Evolutionary conservation across 2,113 vertebrate species (phyloP).

Genomic region (Chelonoidis abingdonii): DNA sequence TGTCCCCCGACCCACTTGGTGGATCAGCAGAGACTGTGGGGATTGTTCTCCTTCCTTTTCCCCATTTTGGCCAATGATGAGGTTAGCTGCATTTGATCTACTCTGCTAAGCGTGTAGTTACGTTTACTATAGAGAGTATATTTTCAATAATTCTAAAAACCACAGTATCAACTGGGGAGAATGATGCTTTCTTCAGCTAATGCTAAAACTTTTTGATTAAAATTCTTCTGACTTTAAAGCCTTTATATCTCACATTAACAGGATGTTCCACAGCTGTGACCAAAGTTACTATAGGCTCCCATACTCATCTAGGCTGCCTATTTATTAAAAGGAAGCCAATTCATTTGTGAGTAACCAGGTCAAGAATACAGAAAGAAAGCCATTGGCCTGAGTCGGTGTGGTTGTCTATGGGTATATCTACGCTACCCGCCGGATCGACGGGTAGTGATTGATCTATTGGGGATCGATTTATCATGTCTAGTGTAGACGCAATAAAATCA

Average conservation of each 20-base stretch:
- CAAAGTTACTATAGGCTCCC: background rate
- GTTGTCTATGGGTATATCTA: background rate
- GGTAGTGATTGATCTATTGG: no score
- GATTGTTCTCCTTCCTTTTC: no score
- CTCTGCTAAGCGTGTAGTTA: background rate
- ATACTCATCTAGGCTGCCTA: background rate
- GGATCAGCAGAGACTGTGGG: no score
- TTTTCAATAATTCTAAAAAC: background rate
- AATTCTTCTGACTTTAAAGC: background rate
- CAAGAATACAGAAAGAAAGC: background rate
- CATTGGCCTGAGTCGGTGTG: background rate
- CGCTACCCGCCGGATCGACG: no score
- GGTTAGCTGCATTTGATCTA: background rate
- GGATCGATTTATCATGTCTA: no score
- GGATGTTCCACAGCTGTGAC: background rate
- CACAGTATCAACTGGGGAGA: background rate
- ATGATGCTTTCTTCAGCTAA: background rate
- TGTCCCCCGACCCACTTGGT: no score
- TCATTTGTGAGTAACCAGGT: background rate
- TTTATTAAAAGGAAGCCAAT: background rate
- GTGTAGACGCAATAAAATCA: no score
- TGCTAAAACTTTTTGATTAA: background rate
- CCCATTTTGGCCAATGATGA: no score
- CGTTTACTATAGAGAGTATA: background rate
- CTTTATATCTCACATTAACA: background rate